These are phyloP conservation scores for Tholera decimalis DNA, from an alignment of 2,888 invertebrate genomes.

Conservation along the genomic window DNA sequence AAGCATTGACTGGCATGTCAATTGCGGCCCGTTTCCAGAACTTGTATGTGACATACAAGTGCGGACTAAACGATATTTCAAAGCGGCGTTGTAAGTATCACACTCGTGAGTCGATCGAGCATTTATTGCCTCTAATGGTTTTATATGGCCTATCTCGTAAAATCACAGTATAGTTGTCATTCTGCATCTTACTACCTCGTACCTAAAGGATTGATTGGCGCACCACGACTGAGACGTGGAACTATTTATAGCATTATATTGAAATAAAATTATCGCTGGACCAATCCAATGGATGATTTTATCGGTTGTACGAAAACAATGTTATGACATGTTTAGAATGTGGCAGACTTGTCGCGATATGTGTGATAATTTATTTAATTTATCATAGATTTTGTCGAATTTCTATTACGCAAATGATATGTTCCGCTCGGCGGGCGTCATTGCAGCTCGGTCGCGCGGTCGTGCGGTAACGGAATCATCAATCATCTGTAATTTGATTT, in stretches of 20 bases:
- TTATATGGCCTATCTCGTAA: slow-evolving; percentile 79
- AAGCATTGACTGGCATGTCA: slow-evolving; percentile 70
- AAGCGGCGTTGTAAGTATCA: slow-evolving; percentile 75
- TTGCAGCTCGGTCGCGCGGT: slow-evolving; percentile 88
- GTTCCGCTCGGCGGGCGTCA: slow-evolving; percentile 84
- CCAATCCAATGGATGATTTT: slow-evolving; percentile 8
- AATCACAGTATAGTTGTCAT: slow-evolving; percentile 74
- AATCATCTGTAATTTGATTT: slow-evolving; percentile 91
- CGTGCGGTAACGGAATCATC: slow-evolving; percentile 91
- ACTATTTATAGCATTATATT: slow-evolving; percentile 35
- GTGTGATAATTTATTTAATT: slow-evolving; percentile 54
- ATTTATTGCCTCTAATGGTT: slow-evolving; percentile 83
- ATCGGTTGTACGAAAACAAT: not conserved
- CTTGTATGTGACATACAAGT: slow-evolving; percentile 55
- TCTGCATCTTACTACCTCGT: slow-evolving; percentile 39
- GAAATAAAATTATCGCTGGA: slow-evolving; percentile 16
- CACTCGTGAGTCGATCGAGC: slow-evolving; percentile 74
- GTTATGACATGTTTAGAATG: slow-evolving; percentile 5
- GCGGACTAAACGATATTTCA: slow-evolving; percentile 69
- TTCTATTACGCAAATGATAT: slow-evolving; percentile 88
- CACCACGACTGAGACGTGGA: slow-evolving; percentile 18
- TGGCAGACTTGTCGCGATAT: not conserved
- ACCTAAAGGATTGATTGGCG: slow-evolving; percentile 42
- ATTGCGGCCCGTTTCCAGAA: slow-evolving; percentile 68
- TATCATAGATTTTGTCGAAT: slow-evolving; percentile 81